phyloP scores from a whole-genome alignment of 2,113 vertebrate genomes.

The Phylloscopus whistleri region DNA sequence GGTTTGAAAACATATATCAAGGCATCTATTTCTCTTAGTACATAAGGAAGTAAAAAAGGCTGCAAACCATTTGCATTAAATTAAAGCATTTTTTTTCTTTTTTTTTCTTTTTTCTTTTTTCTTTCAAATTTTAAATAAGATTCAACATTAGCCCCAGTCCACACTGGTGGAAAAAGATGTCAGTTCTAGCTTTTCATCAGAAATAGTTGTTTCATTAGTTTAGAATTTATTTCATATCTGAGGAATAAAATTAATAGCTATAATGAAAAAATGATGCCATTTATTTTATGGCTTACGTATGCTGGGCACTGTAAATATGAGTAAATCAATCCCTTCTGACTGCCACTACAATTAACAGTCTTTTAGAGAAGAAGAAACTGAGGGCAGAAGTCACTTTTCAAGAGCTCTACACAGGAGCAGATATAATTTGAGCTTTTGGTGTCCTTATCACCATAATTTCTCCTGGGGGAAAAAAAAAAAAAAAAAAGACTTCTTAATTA shows the following conservation, averaged over 20 bases:
- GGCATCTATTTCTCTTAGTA: not conserved
- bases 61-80: not conserved
- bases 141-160: not conserved
- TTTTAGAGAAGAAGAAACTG: not conserved
- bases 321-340: not conserved
- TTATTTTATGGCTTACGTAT: not conserved
- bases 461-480: not conserved
- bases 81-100: not conserved
- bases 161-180: not conserved
- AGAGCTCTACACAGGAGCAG: not conserved
- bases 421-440: rapidly evolving
- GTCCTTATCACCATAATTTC: rapidly evolving
- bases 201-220: not conserved
- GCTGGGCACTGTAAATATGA: not conserved
- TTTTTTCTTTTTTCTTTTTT: not conserved
- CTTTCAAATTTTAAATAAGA: not conserved
- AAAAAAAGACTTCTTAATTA: not conserved
- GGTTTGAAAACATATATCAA: not conserved
- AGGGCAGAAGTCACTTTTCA: not conserved
- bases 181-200: not conserved
- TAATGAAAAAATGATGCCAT: not conserved
- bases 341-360: not conserved
- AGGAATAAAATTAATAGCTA: not conserved
- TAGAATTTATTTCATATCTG: not conserved
- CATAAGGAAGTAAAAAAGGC: not conserved